Conservation (phyloP, 2,797 vertebrate genomes). For the Platalea minor region DNA sequence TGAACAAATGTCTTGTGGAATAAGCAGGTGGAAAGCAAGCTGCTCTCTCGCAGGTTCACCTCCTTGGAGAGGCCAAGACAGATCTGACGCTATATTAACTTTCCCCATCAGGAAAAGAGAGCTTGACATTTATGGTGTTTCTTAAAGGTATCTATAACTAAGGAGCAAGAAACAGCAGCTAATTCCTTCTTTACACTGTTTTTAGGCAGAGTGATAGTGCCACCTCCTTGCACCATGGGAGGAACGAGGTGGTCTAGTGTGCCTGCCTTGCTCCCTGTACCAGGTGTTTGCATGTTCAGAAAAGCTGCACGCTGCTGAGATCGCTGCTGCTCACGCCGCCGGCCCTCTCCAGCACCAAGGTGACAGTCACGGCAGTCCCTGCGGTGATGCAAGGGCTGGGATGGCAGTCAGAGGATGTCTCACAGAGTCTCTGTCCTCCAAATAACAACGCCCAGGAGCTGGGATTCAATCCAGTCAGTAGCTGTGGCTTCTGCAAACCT, state of each 20-base stretch:
- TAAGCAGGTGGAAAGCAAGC: not conserved
- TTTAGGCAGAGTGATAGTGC: not conserved
- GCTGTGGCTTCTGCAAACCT: not conserved
- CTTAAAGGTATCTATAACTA: not conserved
- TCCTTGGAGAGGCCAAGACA: not conserved
- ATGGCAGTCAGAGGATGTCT: not conserved
- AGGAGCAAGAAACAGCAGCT: not conserved
- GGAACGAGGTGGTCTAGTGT: not conserved
- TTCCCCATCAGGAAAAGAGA: not conserved
- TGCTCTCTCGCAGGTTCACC: not conserved
- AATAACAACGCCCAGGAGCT: fast-evolving
- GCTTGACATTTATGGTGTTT: not conserved
- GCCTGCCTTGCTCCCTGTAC: not conserved
- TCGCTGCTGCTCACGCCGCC: fast-evolving
- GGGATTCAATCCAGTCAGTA: not conserved
- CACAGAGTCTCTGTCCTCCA: not conserved
- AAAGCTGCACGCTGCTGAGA: not conserved
- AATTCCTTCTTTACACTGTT: not conserved
- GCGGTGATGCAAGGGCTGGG: not conserved
- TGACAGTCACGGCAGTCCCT: not conserved
- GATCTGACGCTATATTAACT: not conserved
- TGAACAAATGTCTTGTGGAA: not conserved
- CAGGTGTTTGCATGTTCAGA: not conserved
- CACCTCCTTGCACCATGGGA: not conserved
- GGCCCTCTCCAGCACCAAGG: not conserved